Evolutionary conservation across 2,888 invertebrate genomes (phyloP), one percentile per base, ranked within the genome.

Genomic region (Agrochola lota): DNA sequence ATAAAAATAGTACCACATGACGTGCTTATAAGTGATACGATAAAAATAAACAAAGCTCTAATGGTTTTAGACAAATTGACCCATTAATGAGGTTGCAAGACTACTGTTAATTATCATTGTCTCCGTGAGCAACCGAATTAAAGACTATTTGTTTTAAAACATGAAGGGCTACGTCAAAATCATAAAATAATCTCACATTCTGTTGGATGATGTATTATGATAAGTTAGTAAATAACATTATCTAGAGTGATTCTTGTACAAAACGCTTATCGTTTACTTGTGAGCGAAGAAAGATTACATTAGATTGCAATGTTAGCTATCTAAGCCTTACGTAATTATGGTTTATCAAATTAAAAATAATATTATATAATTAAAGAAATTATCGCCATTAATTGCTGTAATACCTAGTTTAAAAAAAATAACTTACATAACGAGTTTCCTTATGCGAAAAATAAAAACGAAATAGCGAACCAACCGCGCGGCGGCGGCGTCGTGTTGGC

Each of bases 401-500:
- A 87, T 89, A 81, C 78, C 71, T 85, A 86, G 83, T 83, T n/a
- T 85, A 62, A 86, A 84, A 81, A 88, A 89, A 92, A 93, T 90
- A 93, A 93, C 94, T 94, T 95, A 94, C 94, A 93, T 94, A 94
- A 94, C 94, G 85, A 93, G 94, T 94, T 94, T 91, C 92, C 92
- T 91, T 94, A 88, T 86, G 91, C 89, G 91, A 92, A 94, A 93
- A 93, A 91, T 91, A 92, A 92, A 94, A 93, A 93, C 86, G 91
- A 92, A 93, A 94, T 93, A 94, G 90, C 91, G 91, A 94, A 93
- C 93, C 92, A 93, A 93, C 91, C 90, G 91, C 93, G 92, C 91
- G 94, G 93, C 94, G 93, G 92, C 91, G 94, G 93, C 94, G 93
- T 93, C 94, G 92, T 92, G 94, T 92, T 95, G 95, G 96, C 94